Percentiles rank a stretch among this genome's conserved stretches.
phyloP scores from a whole-genome alignment of 1,140 invertebrate species.

The Archegozetes longisetosus region DNA sequence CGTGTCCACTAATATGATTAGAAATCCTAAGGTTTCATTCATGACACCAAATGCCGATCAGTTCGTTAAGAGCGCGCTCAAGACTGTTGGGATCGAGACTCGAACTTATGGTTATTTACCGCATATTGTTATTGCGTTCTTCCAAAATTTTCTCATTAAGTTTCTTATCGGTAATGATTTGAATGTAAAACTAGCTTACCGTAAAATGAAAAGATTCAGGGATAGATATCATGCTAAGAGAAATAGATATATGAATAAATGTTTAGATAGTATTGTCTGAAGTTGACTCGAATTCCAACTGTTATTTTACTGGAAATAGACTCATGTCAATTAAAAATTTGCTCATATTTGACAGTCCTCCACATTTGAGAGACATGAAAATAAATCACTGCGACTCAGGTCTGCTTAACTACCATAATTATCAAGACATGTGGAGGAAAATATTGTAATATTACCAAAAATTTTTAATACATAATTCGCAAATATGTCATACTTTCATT shows the following conservation, averaged over 20 bases:
- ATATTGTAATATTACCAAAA: no score
- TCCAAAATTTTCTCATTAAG: constrained; percentile 9
- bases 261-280: no score
- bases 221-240: background rate
- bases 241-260: background rate
- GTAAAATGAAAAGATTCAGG: constrained; percentile 11
- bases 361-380: no score
- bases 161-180: constrained; percentile 12
- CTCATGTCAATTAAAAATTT: no score
- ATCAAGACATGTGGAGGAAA: no score
- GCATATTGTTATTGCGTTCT: constrained; percentile 20
- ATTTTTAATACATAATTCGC: no score
- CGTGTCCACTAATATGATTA: constrained; percentile 83
- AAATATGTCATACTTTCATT: no score
- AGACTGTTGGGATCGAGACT: constrained; percentile 51
- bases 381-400: no score
- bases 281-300: no score
- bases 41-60: constrained; percentile 57
- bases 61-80: constrained; percentile 58
- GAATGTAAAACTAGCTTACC: constrained; percentile 11
- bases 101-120: constrained; percentile 54
- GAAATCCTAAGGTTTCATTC: constrained; percentile 50
- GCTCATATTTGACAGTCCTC: no score
- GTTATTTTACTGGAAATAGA: no score
- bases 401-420: no score